Percentiles rank a stretch among this genome's conserved stretches.
These are phyloP conservation scores for Calliscelio sp. DNA, from an alignment of 2,888 invertebrate species.

Conservation along the genomic window DNA sequence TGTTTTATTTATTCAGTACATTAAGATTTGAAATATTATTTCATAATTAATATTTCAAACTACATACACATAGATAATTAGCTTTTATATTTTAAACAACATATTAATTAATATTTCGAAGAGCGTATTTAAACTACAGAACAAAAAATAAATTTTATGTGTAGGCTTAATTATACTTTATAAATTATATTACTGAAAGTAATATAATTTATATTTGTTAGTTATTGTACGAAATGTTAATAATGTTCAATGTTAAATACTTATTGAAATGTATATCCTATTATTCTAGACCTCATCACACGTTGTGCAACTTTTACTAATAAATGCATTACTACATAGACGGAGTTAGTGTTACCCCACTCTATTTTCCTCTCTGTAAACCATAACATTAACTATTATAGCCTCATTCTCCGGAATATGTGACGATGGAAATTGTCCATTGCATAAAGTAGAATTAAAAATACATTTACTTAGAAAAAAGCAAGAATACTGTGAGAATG, in stretches of 20 bases:
- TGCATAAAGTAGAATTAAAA: constrained; percentile 19
- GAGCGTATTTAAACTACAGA: constrained; percentile 7
- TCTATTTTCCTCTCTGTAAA: constrained; percentile 39
- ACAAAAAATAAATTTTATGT: too few species aligned
- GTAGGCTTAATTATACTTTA: too few species aligned
- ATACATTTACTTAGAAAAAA: background rate
- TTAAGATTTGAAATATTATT: too few species aligned
- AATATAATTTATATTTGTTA: background rate
- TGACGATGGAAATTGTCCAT: constrained; percentile 19
- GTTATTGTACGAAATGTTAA: background rate
- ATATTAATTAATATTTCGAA: constrained; percentile 3
- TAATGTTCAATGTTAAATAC: constrained; percentile 2
- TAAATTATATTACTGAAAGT: too few species aligned
- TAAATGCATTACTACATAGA: constrained; percentile 35
- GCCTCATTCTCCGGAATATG: constrained; percentile 28
- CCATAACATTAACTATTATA: constrained; percentile 36
- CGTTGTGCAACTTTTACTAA: constrained; percentile 47
- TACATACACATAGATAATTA: too few species aligned
- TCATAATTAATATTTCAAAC: too few species aligned
- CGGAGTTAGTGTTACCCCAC: constrained; percentile 19
- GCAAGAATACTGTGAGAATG: background rate
- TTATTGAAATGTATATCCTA: constrained; percentile 15
- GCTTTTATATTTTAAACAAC: too few species aligned
- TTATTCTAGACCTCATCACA: constrained; percentile 12
- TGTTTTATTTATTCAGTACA: too few species aligned